Percentiles rank a stretch among this genome's conserved stretches.
Conservation (phyloP, 2,797 vertebrate genomes). For the Psittacula echo region DNA sequence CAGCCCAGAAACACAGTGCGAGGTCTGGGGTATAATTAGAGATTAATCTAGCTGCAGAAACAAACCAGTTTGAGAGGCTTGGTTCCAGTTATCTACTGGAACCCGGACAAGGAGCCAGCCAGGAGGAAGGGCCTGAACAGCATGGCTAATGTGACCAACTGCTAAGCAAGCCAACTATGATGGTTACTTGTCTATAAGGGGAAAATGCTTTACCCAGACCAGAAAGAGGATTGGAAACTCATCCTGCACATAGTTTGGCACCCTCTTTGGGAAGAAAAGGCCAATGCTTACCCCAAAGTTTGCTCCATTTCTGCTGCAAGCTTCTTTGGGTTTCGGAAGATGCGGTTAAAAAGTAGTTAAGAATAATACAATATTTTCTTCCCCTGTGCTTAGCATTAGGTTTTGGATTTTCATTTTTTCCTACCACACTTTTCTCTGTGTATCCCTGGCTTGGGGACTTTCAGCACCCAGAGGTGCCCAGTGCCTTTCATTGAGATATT, state of each 20-base stretch:
- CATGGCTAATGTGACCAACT: rapidly evolving
- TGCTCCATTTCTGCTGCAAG: neutral
- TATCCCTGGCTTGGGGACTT: neutral
- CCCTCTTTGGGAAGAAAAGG: neutral
- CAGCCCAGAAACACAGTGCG: neutral
- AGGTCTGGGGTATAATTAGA: neutral
- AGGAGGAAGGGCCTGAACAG: rapidly evolving
- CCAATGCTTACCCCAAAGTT: too few species aligned
- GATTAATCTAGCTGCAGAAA: neutral
- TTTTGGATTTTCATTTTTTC: neutral
- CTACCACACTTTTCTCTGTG: neutral
- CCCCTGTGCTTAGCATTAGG: neutral
- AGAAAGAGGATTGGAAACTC: neutral
- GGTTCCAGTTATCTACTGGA: neutral
- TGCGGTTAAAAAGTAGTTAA: neutral
- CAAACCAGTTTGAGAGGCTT: neutral
- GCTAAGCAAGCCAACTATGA: rapidly evolving
- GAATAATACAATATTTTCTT: neutral
- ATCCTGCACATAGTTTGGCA: neutral
- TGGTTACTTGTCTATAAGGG: neutral
- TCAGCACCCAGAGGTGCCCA: neutral
- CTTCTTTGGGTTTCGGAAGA: neutral
- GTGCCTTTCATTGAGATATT: neutral
- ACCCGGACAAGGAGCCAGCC: rapidly evolving
- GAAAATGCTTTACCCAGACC: neutral